These are phyloP conservation scores for Rhynchonycteris naso DNA, from an alignment of 2,797 vertebrate species.

Conservation along the genomic window DNA sequence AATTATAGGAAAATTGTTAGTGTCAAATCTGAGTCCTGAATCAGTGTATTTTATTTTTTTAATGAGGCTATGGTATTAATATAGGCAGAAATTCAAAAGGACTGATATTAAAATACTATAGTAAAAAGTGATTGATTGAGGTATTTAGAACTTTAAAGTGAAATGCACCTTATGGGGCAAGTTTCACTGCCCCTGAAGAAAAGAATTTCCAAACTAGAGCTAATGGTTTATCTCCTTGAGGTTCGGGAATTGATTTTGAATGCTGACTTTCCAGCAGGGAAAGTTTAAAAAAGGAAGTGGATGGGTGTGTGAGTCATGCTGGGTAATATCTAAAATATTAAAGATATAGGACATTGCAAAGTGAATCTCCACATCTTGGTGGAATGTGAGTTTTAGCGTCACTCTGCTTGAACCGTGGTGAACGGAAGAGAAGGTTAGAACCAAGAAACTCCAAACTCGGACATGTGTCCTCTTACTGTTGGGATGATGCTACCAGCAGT, in stretches of 20 bases:
- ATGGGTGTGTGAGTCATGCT: slow-evolving; percentile 73
- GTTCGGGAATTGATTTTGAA: slow-evolving; percentile 30
- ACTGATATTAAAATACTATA: neutral
- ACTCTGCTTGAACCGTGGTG: neutral
- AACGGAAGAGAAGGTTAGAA: neutral
- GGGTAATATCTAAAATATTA: slow-evolving; percentile 38
- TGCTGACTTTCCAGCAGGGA: slow-evolving; percentile 43
- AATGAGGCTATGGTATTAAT: neutral
- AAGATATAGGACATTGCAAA: slow-evolving; percentile 46
- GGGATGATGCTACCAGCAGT: slow-evolving; percentile 10
- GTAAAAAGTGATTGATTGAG: neutral
- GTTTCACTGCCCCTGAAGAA: neutral
- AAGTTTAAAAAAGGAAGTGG: slow-evolving; percentile 67
- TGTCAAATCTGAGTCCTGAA: slow-evolving; percentile 15
- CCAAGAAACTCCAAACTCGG: neutral
- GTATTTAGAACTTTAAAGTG: neutral
- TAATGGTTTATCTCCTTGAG: neutral
- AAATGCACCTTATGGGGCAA: neutral
- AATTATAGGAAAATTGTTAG: neutral
- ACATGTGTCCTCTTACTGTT: neutral
- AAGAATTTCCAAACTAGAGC: neutral
- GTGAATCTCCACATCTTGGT: neutral
- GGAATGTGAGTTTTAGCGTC: neutral
- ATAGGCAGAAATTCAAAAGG: neutral
- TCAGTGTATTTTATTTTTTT: neutral